phyloP scores from a whole-genome alignment of 1,140 invertebrate species.

The Ceratina australensis region DNA sequence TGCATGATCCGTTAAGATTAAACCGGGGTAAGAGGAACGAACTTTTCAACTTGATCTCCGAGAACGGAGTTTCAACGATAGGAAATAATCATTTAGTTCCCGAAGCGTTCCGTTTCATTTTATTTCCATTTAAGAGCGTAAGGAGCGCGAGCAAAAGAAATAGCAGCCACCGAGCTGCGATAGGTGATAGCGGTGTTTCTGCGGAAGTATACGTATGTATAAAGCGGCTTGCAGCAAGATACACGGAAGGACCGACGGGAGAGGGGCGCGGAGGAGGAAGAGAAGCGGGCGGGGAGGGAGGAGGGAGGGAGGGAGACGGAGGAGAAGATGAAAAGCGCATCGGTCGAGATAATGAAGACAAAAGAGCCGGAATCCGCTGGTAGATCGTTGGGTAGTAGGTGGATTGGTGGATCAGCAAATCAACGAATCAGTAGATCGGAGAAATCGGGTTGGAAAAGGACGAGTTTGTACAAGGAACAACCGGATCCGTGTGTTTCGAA shows the following conservation, averaged over 20 bases:
- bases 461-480: conserved; percentile 34
- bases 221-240: conserved; percentile 17
- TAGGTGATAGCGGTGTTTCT: conserved; percentile 14
- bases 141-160: too few species aligned
- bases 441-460: conserved; percentile 35
- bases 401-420: conserved; percentile 39
- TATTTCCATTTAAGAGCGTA: too few species aligned
- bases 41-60: too few species aligned
- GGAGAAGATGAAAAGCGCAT: conserved; percentile 40
- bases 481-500: conserved; percentile 41
- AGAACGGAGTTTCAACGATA: too few species aligned
- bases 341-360: conserved; percentile 39
- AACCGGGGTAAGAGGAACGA: too few species aligned
- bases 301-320: conserved; percentile 12
- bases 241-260: neutral
- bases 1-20: too few species aligned
- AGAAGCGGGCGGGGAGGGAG: too few species aligned
- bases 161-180: neutral
- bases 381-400: conserved; percentile 32
- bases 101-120: too few species aligned
- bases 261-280: neutral
- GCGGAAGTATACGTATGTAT: neutral
- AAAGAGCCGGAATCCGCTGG: conserved; percentile 14
- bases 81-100: too few species aligned
- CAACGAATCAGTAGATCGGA: conserved; percentile 42